phyloP scores from a whole-genome alignment of 2,888 invertebrate species.

The Schizaphis graminum region DNA sequence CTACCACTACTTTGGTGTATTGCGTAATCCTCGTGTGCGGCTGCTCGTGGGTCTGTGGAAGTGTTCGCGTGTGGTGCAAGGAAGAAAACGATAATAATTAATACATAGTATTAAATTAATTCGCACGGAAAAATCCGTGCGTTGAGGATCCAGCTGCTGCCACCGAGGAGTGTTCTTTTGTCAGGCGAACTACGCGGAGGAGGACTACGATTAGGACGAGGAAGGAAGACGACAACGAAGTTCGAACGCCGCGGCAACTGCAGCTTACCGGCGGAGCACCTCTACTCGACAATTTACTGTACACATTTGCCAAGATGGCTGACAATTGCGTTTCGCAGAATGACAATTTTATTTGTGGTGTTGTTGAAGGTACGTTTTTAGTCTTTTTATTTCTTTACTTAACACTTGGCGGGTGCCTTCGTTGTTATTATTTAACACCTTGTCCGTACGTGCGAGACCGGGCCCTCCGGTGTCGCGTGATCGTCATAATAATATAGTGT shows the following conservation, averaged over 20 bases:
- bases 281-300: background rate
- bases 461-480: background rate
- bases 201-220: background rate
- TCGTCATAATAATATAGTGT: background rate
- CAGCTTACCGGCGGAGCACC: background rate
- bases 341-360: slow-evolving; percentile 88
- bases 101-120: background rate
- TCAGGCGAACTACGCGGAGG: background rate
- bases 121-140: background rate
- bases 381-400: background rate
- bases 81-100: background rate
- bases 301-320: slow-evolving; percentile 55
- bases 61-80: background rate
- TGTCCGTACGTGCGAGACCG: background rate
- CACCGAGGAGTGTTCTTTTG: background rate
- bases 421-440: background rate
- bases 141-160: background rate
- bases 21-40: slow-evolving; percentile 17
- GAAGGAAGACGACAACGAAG: background rate
- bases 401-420: background rate
- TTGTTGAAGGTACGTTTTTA: slow-evolving; percentile 83
- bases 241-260: background rate
- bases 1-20: background rate
- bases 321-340: slow-evolving; percentile 66
- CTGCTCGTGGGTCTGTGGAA: background rate